Percentiles rank a stretch among this genome's conserved stretches.
These are phyloP conservation scores for Solea senegalensis DNA, from an alignment of 2,113 vertebrate species.

Conservation along the genomic window DNA sequence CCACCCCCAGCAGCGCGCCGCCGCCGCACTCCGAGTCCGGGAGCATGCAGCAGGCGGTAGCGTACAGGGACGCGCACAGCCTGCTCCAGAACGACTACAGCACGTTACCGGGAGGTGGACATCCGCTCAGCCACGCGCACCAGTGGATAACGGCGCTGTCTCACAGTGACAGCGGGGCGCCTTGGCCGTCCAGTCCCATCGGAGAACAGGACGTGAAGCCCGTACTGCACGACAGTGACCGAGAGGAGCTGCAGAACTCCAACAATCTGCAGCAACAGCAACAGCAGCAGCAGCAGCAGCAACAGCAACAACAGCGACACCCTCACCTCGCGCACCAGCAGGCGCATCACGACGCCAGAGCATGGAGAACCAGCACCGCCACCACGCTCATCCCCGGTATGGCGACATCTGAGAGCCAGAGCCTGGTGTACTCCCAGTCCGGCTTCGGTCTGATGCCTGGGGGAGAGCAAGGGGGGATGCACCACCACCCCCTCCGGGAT, in stretches of 20 bases:
- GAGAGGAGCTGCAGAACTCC: slow-evolving; percentile 86
- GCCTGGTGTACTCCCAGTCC: slow-evolving; percentile 90
- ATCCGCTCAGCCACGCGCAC: slow-evolving; percentile 96
- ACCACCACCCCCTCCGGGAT: slow-evolving; percentile 90
- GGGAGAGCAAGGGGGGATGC: slow-evolving; percentile 87
- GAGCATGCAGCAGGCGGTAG: slow-evolving; percentile 91
- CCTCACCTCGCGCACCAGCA: slow-evolving; percentile 88
- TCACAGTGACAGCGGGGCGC: slow-evolving; percentile 88
- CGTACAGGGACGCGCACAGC: slow-evolving; percentile 93
- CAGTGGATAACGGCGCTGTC: slow-evolving; percentile 96
- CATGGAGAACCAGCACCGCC: slow-evolving; percentile 87
- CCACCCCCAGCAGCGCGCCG: slow-evolving; percentile 88
- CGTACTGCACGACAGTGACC: slow-evolving; percentile 85
- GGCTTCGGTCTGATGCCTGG: slow-evolving; percentile 88
- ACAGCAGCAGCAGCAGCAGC: slow-evolving; percentile 79
- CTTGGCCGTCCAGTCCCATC: slow-evolving; percentile 90
- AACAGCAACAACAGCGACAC: slow-evolving; percentile 84
- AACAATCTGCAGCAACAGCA: slow-evolving; percentile 84
- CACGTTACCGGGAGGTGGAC: slow-evolving; percentile 89
- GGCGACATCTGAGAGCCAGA: slow-evolving; percentile 89
- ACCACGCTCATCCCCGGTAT: slow-evolving; percentile 89
- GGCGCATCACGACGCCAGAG: slow-evolving; percentile 88
- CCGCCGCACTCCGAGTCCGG: slow-evolving; percentile 90
- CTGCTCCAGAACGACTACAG: slow-evolving; percentile 88
- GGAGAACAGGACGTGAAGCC: slow-evolving; percentile 96